A percentile compares a stretch with the other conserved stretches of the same genome.
These are phyloP conservation scores for Calypte anna DNA, from an alignment of 2,113 vertebrate species.

Conservation along the genomic window DNA sequence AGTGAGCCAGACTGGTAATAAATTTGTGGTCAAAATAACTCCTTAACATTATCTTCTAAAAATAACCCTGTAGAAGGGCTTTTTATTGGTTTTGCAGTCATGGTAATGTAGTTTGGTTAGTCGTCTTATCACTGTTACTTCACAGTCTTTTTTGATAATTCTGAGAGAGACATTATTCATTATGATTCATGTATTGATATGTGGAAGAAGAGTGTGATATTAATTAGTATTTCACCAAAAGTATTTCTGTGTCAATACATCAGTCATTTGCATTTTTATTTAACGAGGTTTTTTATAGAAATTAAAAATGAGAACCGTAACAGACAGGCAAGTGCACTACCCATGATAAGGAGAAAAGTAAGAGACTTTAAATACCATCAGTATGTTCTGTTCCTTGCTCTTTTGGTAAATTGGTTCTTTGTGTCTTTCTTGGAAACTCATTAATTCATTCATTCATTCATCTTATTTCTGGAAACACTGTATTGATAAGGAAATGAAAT, in stretches of 20 bases:
- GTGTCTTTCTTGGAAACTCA: background rate
- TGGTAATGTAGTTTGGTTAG: background rate
- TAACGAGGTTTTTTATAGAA: background rate
- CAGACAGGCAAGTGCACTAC: background rate
- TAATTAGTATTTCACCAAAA: background rate
- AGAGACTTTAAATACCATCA: background rate
- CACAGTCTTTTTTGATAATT: fast-evolving
- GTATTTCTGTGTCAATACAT: background rate
- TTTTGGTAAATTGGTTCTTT: background rate
- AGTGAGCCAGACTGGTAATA: background rate
- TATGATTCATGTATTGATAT: background rate
- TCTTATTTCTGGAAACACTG: background rate
- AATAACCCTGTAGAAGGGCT: background rate
- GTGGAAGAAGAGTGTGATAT: background rate
- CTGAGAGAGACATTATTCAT: background rate
- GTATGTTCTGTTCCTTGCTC: background rate
- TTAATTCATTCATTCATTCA: background rate
- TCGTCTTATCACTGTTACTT: background rate
- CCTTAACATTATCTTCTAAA: background rate
- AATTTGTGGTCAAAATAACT: background rate
- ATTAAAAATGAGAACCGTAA: fast-evolving
- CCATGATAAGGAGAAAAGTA: background rate
- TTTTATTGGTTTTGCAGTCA: background rate
- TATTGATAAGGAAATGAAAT: background rate
- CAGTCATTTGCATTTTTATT: background rate